These are phyloP conservation scores for Aromia moschata DNA, from an alignment of 2,888 invertebrate species.

Conservation along the genomic window DNA sequence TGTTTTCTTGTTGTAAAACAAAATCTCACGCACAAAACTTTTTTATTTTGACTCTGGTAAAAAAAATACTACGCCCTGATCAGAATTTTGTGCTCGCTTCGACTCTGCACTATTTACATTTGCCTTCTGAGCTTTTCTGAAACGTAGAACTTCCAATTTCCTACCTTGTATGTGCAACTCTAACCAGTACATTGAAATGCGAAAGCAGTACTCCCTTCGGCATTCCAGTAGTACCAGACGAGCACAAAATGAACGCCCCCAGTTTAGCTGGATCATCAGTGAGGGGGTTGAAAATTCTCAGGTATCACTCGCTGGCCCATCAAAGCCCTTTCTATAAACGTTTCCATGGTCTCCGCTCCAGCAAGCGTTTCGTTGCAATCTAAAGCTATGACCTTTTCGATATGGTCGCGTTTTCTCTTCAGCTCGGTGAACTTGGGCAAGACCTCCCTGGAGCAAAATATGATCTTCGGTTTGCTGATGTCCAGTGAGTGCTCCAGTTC, in stretches of 20 bases:
- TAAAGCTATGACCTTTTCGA: constrained; percentile 68
- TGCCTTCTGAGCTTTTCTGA: too few relatives aligned
- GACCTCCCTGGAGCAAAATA: constrained; percentile 71
- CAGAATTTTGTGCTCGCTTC: too few relatives aligned
- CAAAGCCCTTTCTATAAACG: constrained; percentile 26
- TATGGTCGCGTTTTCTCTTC: constrained; percentile 46
- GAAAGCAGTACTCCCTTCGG: constrained; percentile 74
- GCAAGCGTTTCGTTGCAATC: constrained; percentile 50
- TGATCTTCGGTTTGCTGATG: constrained; percentile 72
- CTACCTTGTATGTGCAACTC: too few relatives aligned
- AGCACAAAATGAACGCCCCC: constrained; percentile 64
- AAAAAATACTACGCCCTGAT: too few relatives aligned
- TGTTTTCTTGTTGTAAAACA: too few relatives aligned
- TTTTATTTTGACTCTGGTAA: too few relatives aligned
- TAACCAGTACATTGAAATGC: constrained; percentile 63
- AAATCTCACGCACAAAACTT: too few relatives aligned
- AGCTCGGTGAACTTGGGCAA: constrained; percentile 67
- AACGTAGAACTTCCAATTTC: too few relatives aligned
- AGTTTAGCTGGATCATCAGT: constrained; percentile 40
- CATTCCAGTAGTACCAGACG: constrained; percentile 76
- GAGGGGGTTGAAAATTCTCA: constrained; percentile 31
- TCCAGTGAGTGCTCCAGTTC: constrained; percentile 66
- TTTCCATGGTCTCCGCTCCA: constrained; percentile 29
- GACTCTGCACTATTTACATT: too few relatives aligned
- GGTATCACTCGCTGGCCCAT: constrained; percentile 17